These are phyloP conservation scores for Cervus canadensis DNA, from an alignment of 2,113 vertebrate genomes.

Conservation along the genomic window DNA sequence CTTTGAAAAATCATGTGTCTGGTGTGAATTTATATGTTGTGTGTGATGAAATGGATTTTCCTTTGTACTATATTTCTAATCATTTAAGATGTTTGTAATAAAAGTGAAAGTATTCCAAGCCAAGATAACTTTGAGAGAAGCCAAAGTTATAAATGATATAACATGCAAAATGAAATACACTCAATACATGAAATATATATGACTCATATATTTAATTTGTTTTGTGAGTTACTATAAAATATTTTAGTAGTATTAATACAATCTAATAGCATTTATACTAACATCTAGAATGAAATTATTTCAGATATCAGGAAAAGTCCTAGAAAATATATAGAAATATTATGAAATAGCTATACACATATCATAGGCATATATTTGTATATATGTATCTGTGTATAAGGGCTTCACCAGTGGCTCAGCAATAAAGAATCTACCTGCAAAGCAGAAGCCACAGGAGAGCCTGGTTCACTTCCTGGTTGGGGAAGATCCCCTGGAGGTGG, in stretches of 20 bases:
- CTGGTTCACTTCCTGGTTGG: not conserved
- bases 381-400: not conserved
- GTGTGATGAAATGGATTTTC: not conserved
- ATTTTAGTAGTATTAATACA: not conserved
- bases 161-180: not conserved
- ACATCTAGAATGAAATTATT: not conserved
- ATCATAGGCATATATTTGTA: not conserved
- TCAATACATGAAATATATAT: not conserved
- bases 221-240: not conserved
- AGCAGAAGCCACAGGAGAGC: not conserved
- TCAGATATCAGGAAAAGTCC: not conserved
- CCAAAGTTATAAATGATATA: not conserved
- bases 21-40: not conserved
- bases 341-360: not conserved
- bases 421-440: not conserved
- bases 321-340: not conserved
- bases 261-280: not conserved
- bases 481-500: not conserved
- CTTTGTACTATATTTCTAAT: not conserved
- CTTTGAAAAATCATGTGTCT: not conserved
- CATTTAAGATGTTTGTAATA: not conserved
- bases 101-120: not conserved
- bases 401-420: not conserved
- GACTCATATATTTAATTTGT: not conserved
- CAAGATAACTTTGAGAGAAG: not conserved